A percentile compares a stretch with the other conserved stretches of the same genome.
Conservation (phyloP, 2,797 vertebrate species). For the Graptemys geographica region DNA sequence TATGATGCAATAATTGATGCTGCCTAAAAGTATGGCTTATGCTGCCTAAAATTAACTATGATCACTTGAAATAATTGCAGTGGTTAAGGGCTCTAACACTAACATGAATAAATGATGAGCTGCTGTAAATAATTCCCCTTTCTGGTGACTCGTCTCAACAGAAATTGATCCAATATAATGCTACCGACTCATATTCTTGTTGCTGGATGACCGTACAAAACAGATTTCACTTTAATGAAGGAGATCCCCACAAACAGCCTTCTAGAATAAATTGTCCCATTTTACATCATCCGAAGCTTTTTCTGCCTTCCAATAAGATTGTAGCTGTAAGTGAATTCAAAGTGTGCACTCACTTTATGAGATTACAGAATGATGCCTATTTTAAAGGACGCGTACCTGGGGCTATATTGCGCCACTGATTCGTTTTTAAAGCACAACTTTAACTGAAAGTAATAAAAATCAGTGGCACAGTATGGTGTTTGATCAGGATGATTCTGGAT, state of each 20-base stretch:
- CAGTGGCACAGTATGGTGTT: neutral
- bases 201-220: neutral
- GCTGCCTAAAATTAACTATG: conserved; percentile 6
- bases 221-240: neutral
- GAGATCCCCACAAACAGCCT: neutral
- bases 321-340: neutral
- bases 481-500: neutral
- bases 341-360: neutral
- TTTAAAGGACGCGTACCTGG: neutral
- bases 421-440: neutral
- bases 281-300: neutral
- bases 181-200: neutral
- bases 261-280: neutral
- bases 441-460: neutral
- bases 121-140: conserved; percentile 25
- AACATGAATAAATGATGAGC: neutral
- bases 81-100: neutral
- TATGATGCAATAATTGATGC: neutral
- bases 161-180: neutral
- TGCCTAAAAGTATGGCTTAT: neutral
- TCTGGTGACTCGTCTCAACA: neutral
- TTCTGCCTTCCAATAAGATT: neutral
- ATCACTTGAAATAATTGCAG: conserved; percentile 32
- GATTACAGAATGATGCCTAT: neutral
- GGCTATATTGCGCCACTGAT: fast-evolving